Conservation (phyloP, 30 jellyfish, hydroid and myxozoan genomes). For the Chrysaora quinquecirrha region DNA sequence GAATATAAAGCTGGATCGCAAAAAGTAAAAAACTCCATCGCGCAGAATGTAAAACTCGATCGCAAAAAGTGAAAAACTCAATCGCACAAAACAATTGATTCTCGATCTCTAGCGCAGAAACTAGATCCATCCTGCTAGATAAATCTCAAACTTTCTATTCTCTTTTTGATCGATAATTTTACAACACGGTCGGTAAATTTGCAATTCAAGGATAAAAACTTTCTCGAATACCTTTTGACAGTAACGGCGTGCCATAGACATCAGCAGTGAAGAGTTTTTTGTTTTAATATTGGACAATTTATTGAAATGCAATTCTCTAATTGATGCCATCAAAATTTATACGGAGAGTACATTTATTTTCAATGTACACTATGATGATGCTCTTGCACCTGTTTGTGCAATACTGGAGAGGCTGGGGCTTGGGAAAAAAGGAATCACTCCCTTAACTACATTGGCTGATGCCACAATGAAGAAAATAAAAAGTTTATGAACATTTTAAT, state of each 20-base stretch:
- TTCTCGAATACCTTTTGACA: constrained; percentile 37
- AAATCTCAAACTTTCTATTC: constrained; percentile 2
- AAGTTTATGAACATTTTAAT: no score
- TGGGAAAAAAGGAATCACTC: no score
- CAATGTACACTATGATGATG: no score
- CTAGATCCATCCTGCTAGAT: constrained; percentile 6
- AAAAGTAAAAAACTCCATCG: background rate
- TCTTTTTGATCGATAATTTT: background rate
- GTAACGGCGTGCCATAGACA: constrained; percentile 30
- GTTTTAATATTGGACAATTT: no score
- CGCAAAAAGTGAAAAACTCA: constrained; percentile 3
- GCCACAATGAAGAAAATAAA: no score
- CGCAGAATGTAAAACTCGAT: constrained; percentile 13
- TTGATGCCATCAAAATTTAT: no score
- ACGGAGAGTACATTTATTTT: no score
- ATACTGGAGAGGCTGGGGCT: no score
- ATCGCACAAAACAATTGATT: background rate
- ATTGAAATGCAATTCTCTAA: no score
- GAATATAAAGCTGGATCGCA: background rate
- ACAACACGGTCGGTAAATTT: background rate
- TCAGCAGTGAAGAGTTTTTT: no score
- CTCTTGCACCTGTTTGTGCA: no score
- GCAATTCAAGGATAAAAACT: background rate
- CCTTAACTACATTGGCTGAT: no score
- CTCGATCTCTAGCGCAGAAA: constrained; percentile 12